Evolutionary conservation across 2,797 vertebrate species (phyloP).

Genomic region (Emys orbicularis): DNA sequence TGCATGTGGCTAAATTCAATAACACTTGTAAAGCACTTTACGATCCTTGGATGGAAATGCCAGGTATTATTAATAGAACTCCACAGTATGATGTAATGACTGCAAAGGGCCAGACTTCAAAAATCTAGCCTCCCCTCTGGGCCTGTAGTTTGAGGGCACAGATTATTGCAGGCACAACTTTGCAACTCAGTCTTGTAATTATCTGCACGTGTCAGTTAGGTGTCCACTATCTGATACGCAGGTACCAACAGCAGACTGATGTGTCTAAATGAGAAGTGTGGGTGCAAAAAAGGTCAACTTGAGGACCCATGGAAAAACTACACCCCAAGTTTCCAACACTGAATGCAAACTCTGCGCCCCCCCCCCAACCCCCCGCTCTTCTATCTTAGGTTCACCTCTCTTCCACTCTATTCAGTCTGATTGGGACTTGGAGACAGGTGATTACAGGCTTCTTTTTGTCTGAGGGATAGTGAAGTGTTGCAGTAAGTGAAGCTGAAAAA

Average conservation of each 20-base stretch:
- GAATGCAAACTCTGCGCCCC: neutral
- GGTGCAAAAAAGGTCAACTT: rapidly evolving
- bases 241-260: constrained; percentile 2
- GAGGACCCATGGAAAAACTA: neutral
- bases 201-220: constrained; percentile 28
- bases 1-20: rapidly evolving
- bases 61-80: constrained; percentile 52
- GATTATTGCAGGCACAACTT: constrained; percentile 17
- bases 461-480: neutral
- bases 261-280: neutral
- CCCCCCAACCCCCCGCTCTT: neutral
- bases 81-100: constrained; percentile 34
- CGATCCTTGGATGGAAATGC: constrained; percentile 12
- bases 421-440: neutral
- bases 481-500: neutral
- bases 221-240: neutral
- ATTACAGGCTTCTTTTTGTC: neutral
- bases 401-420: neutral
- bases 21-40: rapidly evolving
- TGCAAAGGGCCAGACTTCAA: neutral
- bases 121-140: neutral
- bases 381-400: neutral
- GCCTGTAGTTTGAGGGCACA: constrained; percentile 38
- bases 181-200: constrained; percentile 42
- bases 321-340: neutral